Conservation (phyloP, 2,113 vertebrate species). For the Ptilorrhoa leucosticta region DNA sequence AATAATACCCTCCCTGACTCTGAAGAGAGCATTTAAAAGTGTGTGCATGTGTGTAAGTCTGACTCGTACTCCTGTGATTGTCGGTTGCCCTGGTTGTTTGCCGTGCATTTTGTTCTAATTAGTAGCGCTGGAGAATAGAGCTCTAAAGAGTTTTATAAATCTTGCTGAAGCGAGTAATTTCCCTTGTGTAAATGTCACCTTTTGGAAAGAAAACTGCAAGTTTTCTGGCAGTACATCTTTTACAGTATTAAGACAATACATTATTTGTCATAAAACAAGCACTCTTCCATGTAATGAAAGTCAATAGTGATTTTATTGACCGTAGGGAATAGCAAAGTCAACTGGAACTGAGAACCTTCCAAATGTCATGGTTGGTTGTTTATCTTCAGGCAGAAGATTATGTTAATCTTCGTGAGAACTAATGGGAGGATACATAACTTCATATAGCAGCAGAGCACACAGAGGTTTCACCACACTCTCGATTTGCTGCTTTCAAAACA, state of each 20-base stretch:
- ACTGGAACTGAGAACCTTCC: neutral
- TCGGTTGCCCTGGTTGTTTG: neutral
- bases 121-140: neutral
- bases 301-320: neutral
- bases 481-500: neutral
- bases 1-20: neutral
- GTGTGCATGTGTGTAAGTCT: neutral
- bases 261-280: neutral
- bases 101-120: constrained; percentile 24
- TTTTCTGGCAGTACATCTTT: constrained; percentile 10
- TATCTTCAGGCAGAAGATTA: neutral
- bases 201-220: constrained; percentile 22
- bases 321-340: neutral
- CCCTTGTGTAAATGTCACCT: neutral
- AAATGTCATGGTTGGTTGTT: neutral
- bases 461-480: neutral
- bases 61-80: neutral
- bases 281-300: neutral
- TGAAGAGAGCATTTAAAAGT: neutral
- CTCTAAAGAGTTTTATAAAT: constrained; percentile 18
- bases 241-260: neutral
- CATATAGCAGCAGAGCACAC: neutral
- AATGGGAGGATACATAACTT: neutral
- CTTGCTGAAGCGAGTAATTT: constrained; percentile 25
- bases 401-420: neutral